Percentiles rank a stretch among this genome's conserved stretches.
These are phyloP conservation scores for Aporrectodea caliginosa DNA, from an alignment of 1,140 invertebrate species.

Conservation along the genomic window DNA sequence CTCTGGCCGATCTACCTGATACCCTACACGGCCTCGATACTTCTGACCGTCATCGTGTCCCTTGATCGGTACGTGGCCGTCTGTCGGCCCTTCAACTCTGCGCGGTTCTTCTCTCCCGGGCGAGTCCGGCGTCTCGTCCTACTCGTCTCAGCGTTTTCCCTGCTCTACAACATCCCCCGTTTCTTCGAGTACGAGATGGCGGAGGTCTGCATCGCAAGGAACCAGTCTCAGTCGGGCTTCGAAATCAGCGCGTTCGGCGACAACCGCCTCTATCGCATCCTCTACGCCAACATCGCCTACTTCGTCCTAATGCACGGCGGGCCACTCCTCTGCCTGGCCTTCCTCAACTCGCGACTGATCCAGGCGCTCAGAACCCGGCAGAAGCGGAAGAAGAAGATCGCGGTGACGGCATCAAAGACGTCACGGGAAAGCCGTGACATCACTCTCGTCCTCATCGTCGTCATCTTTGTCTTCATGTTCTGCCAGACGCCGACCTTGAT, in stretches of 20 bases:
- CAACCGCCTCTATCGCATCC: conserved; percentile 24
- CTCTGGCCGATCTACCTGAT: conserved; percentile 32
- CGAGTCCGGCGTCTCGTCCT: conserved; percentile 16
- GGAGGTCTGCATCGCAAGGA: conserved; percentile 10
- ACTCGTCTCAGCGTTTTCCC: conserved; percentile 19
- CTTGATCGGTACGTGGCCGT: conserved; percentile 32
- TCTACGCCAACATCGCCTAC: conserved; percentile 30
- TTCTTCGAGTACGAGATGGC: conserved; percentile 31
- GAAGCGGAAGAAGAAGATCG: not conserved
- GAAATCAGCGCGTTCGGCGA: conserved; percentile 23
- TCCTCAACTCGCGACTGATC: conserved; percentile 33
- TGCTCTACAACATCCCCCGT: conserved; percentile 29
- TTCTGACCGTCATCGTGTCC: conserved; percentile 31
- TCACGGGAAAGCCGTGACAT: conserved; percentile 23
- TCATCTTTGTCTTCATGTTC: conserved; percentile 32
- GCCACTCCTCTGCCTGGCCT: conserved; percentile 19
- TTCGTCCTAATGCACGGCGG: conserved; percentile 32
- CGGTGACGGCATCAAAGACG: not conserved
- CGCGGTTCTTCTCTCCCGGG: not conserved
- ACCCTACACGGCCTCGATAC: conserved; percentile 32
- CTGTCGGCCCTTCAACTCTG: conserved; percentile 22
- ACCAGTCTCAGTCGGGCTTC: conserved; percentile 17
- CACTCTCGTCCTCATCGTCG: conserved; percentile 31
- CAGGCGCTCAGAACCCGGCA: conserved; percentile 14
- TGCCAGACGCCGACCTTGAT: conserved; percentile 32